A percentile compares a stretch with the other conserved stretches of the same genome.
Evolutionary conservation across 64 coral and sea anemone species (phyloP).

Genomic region (Astreopora myriophthalma): DNA sequence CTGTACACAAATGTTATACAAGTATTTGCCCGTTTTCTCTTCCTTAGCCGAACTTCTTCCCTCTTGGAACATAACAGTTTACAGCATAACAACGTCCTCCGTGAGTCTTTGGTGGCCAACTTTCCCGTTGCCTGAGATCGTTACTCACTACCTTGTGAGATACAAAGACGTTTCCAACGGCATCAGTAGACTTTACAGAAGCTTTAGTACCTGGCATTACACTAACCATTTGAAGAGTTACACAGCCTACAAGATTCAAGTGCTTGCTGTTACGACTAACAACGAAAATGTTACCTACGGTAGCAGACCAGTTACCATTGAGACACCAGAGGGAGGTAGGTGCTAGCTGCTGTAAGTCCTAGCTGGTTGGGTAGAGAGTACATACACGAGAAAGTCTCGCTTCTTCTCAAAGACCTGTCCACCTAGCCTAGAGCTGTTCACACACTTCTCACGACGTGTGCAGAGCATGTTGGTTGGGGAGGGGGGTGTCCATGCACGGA

Average conservation of each 20-base stretch:
- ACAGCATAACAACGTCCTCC: neutral
- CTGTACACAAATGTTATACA: too few species aligned
- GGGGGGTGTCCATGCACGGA: too few species aligned
- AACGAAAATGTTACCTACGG: neutral
- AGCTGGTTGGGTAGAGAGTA: neutral
- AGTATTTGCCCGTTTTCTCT: too few species aligned
- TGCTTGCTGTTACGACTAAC: neutral
- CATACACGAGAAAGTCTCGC: too few species aligned
- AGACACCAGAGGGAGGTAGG: slow-evolving; percentile 3
- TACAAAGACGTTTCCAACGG: neutral
- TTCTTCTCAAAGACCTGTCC: too few species aligned
- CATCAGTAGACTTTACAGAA: neutral
- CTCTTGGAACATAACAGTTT: neutral
- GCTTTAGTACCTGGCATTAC: neutral
- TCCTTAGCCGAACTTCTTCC: neutral
- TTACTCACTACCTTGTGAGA: neutral
- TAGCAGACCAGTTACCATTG: neutral
- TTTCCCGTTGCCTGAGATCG: neutral
- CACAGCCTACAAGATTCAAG: neutral
- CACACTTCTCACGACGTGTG: too few species aligned
- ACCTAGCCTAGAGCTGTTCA: too few species aligned
- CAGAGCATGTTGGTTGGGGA: too few species aligned
- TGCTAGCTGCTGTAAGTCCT: neutral
- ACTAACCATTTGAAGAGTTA: neutral
- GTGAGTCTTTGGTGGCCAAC: neutral